Conservation (phyloP, 2,113 vertebrate species). For the Gnathonemus longibarbis region DNA sequence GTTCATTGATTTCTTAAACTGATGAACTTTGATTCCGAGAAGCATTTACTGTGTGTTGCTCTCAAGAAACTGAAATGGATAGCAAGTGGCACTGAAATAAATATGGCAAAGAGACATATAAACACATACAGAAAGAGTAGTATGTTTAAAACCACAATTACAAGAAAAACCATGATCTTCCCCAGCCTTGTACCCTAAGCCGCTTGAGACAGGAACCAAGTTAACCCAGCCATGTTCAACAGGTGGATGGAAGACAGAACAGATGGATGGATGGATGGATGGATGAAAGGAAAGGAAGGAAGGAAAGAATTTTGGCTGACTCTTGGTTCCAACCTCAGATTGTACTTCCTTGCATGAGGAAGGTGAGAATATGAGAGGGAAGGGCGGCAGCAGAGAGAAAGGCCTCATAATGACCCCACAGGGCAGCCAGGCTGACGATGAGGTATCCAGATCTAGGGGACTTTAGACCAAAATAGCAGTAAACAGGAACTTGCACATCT, state of each 20-base stretch:
- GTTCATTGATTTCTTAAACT: neutral
- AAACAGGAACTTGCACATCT: neutral
- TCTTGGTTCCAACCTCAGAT: neutral
- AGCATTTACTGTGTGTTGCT: neutral
- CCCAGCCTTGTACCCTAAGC: neutral
- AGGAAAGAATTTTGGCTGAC: neutral
- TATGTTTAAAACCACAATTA: neutral
- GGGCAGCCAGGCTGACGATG: neutral
- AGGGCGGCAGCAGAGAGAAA: neutral
- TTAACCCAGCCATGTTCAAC: neutral
- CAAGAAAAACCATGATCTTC: neutral
- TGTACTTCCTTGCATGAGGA: neutral
- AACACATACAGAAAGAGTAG: neutral
- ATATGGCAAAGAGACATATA: neutral
- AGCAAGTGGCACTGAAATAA: neutral
- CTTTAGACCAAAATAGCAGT: neutral
- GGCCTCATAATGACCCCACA: neutral
- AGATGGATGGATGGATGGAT: neutral
- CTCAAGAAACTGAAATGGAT: neutral
- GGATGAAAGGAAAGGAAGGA: neutral
- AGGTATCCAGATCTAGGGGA: neutral
- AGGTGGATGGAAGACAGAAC: neutral
- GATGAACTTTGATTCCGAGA: neutral
- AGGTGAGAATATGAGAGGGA: neutral
- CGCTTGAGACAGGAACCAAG: neutral